Conservation (phyloP, 2,113 vertebrate species). For the Petaurus breviceps region DNA sequence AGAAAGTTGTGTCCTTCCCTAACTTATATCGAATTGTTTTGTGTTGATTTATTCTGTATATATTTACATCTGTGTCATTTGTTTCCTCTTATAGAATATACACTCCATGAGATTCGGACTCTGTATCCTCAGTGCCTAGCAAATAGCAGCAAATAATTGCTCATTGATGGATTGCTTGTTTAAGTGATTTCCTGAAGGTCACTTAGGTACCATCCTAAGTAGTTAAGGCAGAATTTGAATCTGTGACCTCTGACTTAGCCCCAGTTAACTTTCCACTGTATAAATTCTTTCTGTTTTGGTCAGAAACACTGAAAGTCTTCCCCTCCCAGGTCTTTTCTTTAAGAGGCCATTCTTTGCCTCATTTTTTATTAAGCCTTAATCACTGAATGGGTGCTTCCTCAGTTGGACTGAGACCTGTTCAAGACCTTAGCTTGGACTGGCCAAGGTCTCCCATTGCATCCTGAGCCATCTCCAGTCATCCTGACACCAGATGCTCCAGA, state of each 20-base stretch:
- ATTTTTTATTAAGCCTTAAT: too few species aligned
- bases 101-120: neutral
- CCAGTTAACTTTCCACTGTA: neutral
- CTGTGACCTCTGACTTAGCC: neutral
- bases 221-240: neutral
- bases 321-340: too few species aligned
- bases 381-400: too few species aligned
- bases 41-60: neutral
- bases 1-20: neutral
- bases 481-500: too few species aligned
- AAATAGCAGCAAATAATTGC: neutral
- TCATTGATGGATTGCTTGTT: neutral
- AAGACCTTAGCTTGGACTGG: too few species aligned
- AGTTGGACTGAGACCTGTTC: too few species aligned
- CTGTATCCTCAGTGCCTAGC: neutral
- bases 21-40: neutral
- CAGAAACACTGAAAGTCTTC: too few species aligned
- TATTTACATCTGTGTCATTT: neutral
- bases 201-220: neutral
- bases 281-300: neutral
- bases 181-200: neutral
- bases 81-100: neutral
- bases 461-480: too few species aligned
- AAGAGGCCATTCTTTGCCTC: too few species aligned
- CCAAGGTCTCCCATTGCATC: too few species aligned